Conservation (phyloP, 1,140 invertebrate genomes). For the Drosophila melanica region DNA sequence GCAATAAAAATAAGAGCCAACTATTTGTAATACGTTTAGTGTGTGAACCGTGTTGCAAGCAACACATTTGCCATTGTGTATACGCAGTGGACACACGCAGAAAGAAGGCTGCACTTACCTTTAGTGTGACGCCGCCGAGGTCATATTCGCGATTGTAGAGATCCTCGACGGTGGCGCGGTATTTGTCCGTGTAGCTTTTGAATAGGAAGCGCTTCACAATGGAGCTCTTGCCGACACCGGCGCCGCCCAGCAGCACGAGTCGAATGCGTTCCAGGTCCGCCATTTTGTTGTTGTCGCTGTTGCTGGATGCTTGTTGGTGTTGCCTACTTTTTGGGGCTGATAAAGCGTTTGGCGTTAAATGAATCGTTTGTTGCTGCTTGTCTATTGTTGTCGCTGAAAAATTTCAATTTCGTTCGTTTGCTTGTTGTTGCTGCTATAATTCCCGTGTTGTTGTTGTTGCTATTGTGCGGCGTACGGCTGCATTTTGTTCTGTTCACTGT, state of each 20-base stretch:
- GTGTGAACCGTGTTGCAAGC: background rate
- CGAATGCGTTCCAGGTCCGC: conserved; percentile 92
- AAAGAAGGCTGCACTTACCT: conserved; percentile 84
- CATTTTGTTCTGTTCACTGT: conserved; percentile 31
- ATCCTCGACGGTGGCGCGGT: conserved; percentile 95
- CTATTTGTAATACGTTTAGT: background rate
- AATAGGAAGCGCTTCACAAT: conserved; percentile 94
- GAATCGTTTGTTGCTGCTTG: conserved; percentile 17
- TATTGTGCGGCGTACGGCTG: conserved; percentile 6
- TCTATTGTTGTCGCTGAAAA: conserved; percentile 32
- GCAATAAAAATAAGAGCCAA: conserved; percentile 24
- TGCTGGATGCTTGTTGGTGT: background rate
- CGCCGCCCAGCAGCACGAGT: conserved; percentile 92
- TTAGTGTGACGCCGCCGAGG: conserved; percentile 89
- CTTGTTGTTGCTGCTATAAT: background rate
- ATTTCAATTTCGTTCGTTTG: conserved; percentile 21
- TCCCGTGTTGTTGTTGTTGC: conserved; percentile 33
- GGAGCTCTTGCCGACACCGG: conserved; percentile 93
- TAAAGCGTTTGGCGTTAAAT: conserved; percentile 56
- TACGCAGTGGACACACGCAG: conserved; percentile 5
- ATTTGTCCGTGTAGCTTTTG: conserved; percentile 92
- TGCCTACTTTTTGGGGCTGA: conserved; percentile 22
- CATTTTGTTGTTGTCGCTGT: conserved; percentile 69
- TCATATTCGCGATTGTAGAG: conserved; percentile 94
- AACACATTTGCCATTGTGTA: conserved; percentile 8